Percentiles rank a stretch among this genome's conserved stretches.
These are phyloP conservation scores for Actenoides lindsayi DNA, from an alignment of 2,113 vertebrate genomes.

Conservation along the genomic window DNA sequence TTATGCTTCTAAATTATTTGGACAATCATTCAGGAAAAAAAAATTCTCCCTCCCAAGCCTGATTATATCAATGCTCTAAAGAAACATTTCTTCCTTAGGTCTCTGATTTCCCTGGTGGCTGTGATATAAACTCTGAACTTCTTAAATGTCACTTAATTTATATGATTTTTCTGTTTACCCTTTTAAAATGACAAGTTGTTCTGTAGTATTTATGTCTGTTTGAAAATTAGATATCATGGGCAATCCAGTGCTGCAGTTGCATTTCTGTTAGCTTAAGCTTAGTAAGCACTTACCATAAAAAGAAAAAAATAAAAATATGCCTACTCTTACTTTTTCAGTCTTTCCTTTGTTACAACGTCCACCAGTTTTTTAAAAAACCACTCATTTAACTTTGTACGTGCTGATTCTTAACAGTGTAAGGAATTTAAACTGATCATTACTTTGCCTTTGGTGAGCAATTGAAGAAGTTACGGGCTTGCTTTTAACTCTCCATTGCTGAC, in stretches of 20 bases:
- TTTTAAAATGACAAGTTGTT: constrained; percentile 75
- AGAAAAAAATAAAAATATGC: constrained; percentile 18
- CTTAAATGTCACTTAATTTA: constrained; percentile 75
- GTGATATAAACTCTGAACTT: constrained; percentile 68
- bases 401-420: not conserved
- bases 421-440: not conserved
- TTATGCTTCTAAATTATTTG: constrained; percentile 24
- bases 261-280: constrained; percentile 45
- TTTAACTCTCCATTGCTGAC: constrained; percentile 18
- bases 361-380: not conserved
- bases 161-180: constrained; percentile 74
- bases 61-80: constrained; percentile 51
- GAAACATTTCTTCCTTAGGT: constrained; percentile 57
- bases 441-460: not conserved
- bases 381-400: not conserved
- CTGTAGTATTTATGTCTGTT: constrained; percentile 71
- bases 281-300: constrained; percentile 43
- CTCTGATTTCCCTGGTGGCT: constrained; percentile 71
- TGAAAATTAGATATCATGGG: constrained; percentile 64
- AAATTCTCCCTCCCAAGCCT: not conserved
- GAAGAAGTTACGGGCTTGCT: not conserved
- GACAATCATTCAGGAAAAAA: constrained; percentile 21
- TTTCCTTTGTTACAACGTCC: not conserved
- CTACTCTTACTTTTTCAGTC: not conserved
- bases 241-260: constrained; percentile 4